phyloP scores from a whole-genome alignment of 2,888 invertebrate genomes.

The Drymonia ruficornis region DNA sequence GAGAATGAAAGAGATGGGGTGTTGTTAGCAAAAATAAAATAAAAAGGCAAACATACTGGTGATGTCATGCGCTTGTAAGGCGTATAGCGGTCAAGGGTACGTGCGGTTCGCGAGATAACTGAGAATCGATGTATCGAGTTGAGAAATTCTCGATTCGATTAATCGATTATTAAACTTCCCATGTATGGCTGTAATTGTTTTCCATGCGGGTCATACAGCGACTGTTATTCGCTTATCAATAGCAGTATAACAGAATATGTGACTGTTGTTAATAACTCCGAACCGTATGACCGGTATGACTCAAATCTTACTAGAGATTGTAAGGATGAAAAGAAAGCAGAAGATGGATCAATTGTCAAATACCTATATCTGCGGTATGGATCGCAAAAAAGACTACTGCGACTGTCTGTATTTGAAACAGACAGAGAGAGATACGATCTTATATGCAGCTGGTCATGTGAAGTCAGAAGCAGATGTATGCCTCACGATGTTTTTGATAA shows the following conservation, averaged over 20 bases:
- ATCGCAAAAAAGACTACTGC: no score
- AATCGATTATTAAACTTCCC: conserved; percentile 16
- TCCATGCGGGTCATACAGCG: not conserved
- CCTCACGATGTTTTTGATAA: no score
- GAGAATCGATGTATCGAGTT: conserved; percentile 19
- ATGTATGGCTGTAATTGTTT: conserved; percentile 8
- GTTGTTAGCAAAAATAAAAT: conserved; percentile 63
- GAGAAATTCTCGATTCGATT: conserved; percentile 31
- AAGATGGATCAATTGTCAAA: no score
- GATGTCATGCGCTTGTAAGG: conserved; percentile 73
- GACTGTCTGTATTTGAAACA: no score
- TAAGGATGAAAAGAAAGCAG: no score
- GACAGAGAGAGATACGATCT: no score
- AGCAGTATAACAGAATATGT: not conserved
- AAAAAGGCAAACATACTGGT: conserved; percentile 59
- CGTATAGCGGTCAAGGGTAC: conserved; percentile 80
- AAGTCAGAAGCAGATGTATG: no score
- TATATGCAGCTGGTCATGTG: no score
- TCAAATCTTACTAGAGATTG: no score
- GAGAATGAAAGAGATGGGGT: conserved; percentile 48
- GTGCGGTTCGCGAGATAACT: conserved; percentile 41
- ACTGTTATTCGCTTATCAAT: not conserved
- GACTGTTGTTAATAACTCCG: no score
- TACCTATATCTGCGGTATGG: no score
- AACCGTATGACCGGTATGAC: no score